A percentile compares a stretch with the other conserved stretches of the same genome.
Evolutionary conservation across 2,888 invertebrate species (phyloP).

Genomic region (Epinotia demarniana): DNA sequence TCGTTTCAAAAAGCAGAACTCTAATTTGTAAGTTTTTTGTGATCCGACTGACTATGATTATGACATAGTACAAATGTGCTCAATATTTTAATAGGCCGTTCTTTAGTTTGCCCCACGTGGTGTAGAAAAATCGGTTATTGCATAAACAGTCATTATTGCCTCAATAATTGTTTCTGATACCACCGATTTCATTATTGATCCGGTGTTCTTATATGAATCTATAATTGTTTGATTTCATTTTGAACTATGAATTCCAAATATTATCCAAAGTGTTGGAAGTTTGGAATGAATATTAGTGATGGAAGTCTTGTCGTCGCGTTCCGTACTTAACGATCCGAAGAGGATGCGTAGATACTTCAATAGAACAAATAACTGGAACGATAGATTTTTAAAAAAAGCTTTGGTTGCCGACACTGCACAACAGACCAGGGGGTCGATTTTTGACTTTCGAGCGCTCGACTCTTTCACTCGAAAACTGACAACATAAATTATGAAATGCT

Average conservation of each 20-base stretch:
- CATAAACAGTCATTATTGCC: not conserved
- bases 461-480: no score
- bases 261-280: conserved; percentile 19
- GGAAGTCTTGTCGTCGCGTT: not conserved
- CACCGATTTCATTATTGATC: conserved; percentile 8
- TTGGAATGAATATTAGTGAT: conserved; percentile 13
- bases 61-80: not conserved
- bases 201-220: conserved; percentile 1
- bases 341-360: not conserved
- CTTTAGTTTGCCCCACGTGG: not conserved
- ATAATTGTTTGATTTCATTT: conserved; percentile 2
- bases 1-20: not conserved
- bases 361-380: not conserved
- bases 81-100: not conserved
- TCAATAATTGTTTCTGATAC: not conserved
- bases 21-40: not conserved
- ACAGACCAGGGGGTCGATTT: no score
- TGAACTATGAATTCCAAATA: conserved; percentile 42
- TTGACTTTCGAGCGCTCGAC: no score
- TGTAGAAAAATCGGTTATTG: not conserved
- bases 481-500: no score
- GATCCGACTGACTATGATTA: not conserved
- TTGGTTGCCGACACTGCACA: not conserved
- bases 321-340: not conserved
- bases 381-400: not conserved